Evolutionary conservation across 1,140 invertebrate species (phyloP).

Genomic region (Notospermus geniculatus): DNA sequence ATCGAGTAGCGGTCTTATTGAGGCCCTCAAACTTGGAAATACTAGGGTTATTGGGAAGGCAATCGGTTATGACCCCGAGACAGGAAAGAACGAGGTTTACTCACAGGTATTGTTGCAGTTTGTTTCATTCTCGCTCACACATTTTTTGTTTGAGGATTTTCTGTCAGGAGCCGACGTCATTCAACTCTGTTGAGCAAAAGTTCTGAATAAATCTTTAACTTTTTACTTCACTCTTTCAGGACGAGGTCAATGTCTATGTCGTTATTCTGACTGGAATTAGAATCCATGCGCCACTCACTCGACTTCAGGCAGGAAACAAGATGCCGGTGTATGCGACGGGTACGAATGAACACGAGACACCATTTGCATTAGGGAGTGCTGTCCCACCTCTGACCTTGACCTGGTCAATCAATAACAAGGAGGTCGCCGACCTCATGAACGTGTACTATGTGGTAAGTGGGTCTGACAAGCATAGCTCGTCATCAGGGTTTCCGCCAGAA

Average conservation of each 20-base stretch:
- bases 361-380: conserved; percentile 60
- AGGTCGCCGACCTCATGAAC: conserved; percentile 48
- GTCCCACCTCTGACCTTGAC: conserved; percentile 63
- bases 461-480: too few relatives aligned
- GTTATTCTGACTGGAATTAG: conserved; percentile 69
- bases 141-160: too few relatives aligned
- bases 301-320: conserved; percentile 68
- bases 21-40: conserved; percentile 64
- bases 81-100: conserved; percentile 67
- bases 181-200: too few relatives aligned
- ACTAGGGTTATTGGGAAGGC: conserved; percentile 66
- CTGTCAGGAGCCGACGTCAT: too few relatives aligned
- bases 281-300: conserved; percentile 68
- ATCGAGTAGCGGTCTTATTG: conserved; percentile 63
- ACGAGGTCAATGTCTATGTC: conserved; percentile 69
- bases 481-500: too few relatives aligned
- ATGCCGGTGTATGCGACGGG: conserved; percentile 67
- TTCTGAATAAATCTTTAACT: too few relatives aligned
- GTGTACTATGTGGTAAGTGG: conserved; percentile 50
- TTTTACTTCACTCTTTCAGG: conserved; percentile 39
- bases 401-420: conserved; percentile 54
- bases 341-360: conserved; percentile 62
- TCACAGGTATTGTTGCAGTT: conserved; percentile 60
- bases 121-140: too few relatives aligned
- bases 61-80: conserved; percentile 66